These are phyloP conservation scores for Carterocephalus palaemon DNA, from an alignment of 2,888 invertebrate genomes.

Conservation along the genomic window DNA sequence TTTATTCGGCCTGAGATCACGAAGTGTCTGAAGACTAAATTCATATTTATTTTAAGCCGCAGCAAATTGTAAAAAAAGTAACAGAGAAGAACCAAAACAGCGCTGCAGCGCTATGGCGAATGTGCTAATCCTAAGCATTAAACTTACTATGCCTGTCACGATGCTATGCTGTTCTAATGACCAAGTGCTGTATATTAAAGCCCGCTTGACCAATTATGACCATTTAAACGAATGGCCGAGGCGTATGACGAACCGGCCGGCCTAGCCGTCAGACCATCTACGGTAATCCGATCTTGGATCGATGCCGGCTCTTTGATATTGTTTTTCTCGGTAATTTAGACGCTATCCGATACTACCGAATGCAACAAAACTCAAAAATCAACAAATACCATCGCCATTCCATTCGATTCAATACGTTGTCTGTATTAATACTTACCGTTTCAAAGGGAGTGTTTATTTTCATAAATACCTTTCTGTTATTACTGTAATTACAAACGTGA, in stretches of 20 bases:
- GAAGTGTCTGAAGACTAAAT: constrained; percentile 5
- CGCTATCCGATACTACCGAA: constrained; percentile 47
- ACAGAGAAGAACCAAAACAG: constrained; percentile 16
- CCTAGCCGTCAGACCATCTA: constrained; percentile 65
- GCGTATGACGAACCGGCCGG: constrained; percentile 59
- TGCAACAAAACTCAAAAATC: constrained; percentile 25
- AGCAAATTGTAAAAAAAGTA: constrained; percentile 9
- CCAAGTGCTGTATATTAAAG: constrained; percentile 56
- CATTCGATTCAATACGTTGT: constrained; percentile 8
- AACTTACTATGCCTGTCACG: constrained; percentile 33
- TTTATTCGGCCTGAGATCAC: constrained; percentile 22
- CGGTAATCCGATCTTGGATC: constrained; percentile 65
- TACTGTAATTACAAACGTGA: constrained; percentile 22
- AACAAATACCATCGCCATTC: constrained; percentile 8
- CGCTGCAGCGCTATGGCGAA: too few species aligned
- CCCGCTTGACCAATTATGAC: constrained; percentile 67
- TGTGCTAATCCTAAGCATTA: constrained; percentile 24
- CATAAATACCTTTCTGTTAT: constrained; percentile 7
- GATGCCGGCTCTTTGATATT: constrained; percentile 60
- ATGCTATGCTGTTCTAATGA: constrained; percentile 55
- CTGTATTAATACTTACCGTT: constrained; percentile 1
- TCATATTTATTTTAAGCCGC: constrained; percentile 9
- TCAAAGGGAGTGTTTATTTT: not conserved
- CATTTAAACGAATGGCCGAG: constrained; percentile 64
- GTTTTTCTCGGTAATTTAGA: constrained; percentile 54